phyloP scores from a whole-genome alignment of 1,140 invertebrate genomes.

The Dreissena polymorpha region DNA sequence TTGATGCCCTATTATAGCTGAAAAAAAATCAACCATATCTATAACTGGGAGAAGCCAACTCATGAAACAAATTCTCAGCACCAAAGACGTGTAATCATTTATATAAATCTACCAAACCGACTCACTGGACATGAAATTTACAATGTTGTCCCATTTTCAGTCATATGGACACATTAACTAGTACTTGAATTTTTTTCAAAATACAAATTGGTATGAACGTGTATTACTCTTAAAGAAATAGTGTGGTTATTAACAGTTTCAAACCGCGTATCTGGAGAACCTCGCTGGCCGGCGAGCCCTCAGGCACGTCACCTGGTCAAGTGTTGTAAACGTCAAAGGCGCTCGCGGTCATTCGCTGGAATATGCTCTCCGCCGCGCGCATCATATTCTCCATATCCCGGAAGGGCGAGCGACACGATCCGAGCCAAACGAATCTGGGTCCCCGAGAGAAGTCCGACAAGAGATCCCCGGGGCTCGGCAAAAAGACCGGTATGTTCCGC shows the following conservation, averaged over 20 bases:
- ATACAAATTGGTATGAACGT: too few relatives aligned
- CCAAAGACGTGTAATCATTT: too few relatives aligned
- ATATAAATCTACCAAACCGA: too few relatives aligned
- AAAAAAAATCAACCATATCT: too few relatives aligned
- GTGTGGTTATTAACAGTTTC: too few relatives aligned
- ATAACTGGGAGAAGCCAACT: too few relatives aligned
- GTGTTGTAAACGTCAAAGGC: background rate
- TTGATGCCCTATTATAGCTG: slow-evolving; percentile 66
- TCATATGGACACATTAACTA: too few relatives aligned
- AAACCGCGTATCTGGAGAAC: slow-evolving; percentile 1
- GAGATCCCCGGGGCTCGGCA: background rate
- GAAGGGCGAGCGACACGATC: background rate
- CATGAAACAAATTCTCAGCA: too few relatives aligned
- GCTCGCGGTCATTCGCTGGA: background rate
- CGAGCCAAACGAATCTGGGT: background rate
- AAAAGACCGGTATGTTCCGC: background rate
- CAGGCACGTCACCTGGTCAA: background rate
- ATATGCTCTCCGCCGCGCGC: background rate
- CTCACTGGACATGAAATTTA: too few relatives aligned
- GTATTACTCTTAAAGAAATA: too few relatives aligned
- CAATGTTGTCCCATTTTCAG: too few relatives aligned
- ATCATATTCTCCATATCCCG: background rate
- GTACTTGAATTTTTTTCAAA: too few relatives aligned
- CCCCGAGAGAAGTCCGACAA: background rate
- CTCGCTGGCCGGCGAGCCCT: background rate